Evolutionary conservation across 2,888 invertebrate genomes (phyloP).

Genomic region (Scaeva pyrastri): DNA sequence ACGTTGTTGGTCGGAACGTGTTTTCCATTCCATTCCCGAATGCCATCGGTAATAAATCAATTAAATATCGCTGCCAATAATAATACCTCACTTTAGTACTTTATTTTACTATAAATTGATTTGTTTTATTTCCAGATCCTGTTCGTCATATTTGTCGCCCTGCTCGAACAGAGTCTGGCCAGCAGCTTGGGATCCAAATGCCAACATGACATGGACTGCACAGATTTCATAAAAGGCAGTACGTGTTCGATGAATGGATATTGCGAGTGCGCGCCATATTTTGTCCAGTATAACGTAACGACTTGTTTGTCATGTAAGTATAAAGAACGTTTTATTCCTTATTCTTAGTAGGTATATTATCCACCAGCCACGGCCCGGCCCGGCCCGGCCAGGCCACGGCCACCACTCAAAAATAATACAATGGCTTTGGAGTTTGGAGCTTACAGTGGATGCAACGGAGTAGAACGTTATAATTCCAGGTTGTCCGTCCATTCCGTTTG

Average conservation of each 20-base stretch:
- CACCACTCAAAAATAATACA: slow-evolving; percentile 54
- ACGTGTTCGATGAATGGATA: slow-evolving; percentile 85
- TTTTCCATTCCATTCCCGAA: no score
- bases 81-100: background rate
- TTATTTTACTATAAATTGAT: slow-evolving; percentile 1
- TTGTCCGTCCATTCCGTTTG: slow-evolving; percentile 42
- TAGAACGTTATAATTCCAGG: slow-evolving; percentile 69
- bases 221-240: slow-evolving; percentile 84
- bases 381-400: no score
- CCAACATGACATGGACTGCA: slow-evolving; percentile 84
- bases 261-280: slow-evolving; percentile 93
- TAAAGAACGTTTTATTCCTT: slow-evolving; percentile 49
- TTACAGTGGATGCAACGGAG: slow-evolving; percentile 48
- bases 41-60: background rate
- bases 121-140: slow-evolving; percentile 73
- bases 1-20: no score
- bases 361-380: background rate
- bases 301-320: slow-evolving; percentile 93
- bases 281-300: slow-evolving; percentile 90
- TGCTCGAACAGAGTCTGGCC: slow-evolving; percentile 70
- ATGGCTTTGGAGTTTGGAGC: slow-evolving; percentile 14
- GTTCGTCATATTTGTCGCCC: slow-evolving; percentile 55
- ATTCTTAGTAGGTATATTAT: background rate
- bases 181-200: slow-evolving; percentile 82
- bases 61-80: background rate